A percentile compares a stretch with the other conserved stretches of the same genome.
These are phyloP conservation scores for Tachina fera DNA, from an alignment of 2,888 invertebrate species.

Conservation along the genomic window DNA sequence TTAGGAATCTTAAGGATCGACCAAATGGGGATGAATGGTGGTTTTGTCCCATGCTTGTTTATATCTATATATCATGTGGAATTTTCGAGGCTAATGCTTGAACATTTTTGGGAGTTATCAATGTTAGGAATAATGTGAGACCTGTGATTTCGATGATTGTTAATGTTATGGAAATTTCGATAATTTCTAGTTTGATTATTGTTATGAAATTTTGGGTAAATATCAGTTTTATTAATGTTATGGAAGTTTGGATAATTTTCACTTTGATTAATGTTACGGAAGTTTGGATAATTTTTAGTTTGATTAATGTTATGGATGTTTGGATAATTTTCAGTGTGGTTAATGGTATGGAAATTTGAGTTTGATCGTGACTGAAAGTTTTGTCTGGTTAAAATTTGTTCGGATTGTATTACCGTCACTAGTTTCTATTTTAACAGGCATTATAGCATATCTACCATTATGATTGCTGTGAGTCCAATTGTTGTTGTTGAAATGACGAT, in stretches of 20 bases:
- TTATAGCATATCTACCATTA: not conserved
- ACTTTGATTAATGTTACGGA: too few species aligned
- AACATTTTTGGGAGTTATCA: constrained; percentile 25
- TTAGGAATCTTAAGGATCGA: too few species aligned
- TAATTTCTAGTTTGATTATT: too few species aligned
- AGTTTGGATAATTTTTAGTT: too few species aligned
- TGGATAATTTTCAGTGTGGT: too few species aligned
- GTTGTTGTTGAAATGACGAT: too few species aligned
- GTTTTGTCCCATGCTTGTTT: constrained; percentile 15
- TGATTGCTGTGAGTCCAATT: too few species aligned
- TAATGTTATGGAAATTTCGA: too few species aligned
- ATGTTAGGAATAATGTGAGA: not conserved
- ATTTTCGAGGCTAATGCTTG: constrained; percentile 14
- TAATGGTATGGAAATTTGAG: too few species aligned
- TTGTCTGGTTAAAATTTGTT: constrained; percentile 16
- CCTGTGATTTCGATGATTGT: not conserved
- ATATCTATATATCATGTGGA: constrained; percentile 20
- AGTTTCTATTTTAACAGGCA: constrained; percentile 5
- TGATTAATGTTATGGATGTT: too few species aligned
- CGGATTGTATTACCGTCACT: constrained; percentile 5
- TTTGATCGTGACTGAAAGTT: constrained; percentile 11
- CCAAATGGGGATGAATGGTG: too few species aligned
- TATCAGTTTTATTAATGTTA: not conserved
- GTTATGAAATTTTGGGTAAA: constrained; percentile 13
- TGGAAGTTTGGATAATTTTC: constrained; percentile 6